Evolutionary conservation across 1,140 invertebrate species (phyloP).

Genomic region (Euborellia annulipes): DNA sequence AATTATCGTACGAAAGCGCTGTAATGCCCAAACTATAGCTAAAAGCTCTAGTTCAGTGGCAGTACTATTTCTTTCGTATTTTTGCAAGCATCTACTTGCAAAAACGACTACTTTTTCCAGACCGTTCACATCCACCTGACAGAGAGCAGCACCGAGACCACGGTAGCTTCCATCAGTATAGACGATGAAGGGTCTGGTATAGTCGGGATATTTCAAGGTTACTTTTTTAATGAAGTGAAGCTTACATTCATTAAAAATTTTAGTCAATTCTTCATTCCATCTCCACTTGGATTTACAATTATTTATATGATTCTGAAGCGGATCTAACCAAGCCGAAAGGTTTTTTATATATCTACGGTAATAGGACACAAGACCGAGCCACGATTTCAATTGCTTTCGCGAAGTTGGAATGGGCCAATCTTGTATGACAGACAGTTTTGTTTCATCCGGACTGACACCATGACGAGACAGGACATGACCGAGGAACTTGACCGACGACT

Average conservation of each 20-base stretch:
- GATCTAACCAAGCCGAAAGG: conserved; percentile 14
- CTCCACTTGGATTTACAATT: no score
- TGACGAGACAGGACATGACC: conserved; percentile 23
- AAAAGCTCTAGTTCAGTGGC: conserved; percentile 28
- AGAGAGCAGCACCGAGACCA: conserved; percentile 1
- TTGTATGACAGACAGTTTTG: conserved; percentile 23
- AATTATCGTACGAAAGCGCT: conserved; percentile 25
- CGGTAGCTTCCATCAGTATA: conserved; percentile 7
- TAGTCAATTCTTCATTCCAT: conserved; percentile 17
- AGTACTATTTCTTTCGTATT: conserved; percentile 20
- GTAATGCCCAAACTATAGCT: conserved; percentile 24
- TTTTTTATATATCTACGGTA: conserved; percentile 20
- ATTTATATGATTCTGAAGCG: no score
- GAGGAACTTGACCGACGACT: conserved; percentile 22
- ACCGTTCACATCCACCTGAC: neutral
- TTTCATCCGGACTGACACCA: conserved; percentile 21
- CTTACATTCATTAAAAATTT: conserved; percentile 19
- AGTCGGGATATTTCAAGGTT: conserved; percentile 16
- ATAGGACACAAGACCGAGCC: conserved; percentile 28
- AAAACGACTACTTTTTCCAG: conserved; percentile 11
- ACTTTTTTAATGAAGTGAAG: conserved; percentile 13
- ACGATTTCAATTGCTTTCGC: conserved; percentile 23
- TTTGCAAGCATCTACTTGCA: conserved; percentile 16
- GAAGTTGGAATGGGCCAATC: conserved; percentile 18
- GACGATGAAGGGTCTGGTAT: conserved; percentile 14